Evolutionary conservation across 2,888 invertebrate species (phyloP), one percentile per base, ranked within the genome.

Genomic region (Leptinotarsa peninsularis): DNA sequence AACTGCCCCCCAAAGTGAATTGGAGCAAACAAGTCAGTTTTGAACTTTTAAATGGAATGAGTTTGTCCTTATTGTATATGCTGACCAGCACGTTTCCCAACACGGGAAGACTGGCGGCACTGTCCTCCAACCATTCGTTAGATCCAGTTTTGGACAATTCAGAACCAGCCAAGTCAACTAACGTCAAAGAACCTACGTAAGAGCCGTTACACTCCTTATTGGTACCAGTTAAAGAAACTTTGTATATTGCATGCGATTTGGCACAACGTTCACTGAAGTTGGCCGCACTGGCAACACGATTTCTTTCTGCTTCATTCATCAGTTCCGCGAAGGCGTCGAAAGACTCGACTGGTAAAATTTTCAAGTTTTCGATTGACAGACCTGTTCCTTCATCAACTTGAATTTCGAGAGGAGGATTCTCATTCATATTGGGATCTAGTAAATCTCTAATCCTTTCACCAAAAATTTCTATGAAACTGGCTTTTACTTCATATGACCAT

Each of bases 1-100:
- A 96, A 87, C 96, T 97, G 1, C 97, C 97, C 10, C 97, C 97
- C 14, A 98, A 90, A 78, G 94, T 94, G 17, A 96, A 96, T 92
- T 96, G 96, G 73, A 98, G 88, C 27, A 97, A 89, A 88, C 95
- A 95, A 0, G 98, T 98, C 21, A 98, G 89, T 86, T 97, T 97
- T 0, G 96, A 96, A 88, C 97, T 95, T 72, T 97, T 91, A 86
- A 96, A 98, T 0, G 97, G 97, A 68, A 98, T 91, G 85, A 97
- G 95, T 71, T 92, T 91, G 79, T 95, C 94, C 89, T 96, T 96
- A 78, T 95, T 94, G 68, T 94, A 91, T 67, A 97, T 89, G 0
- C 96, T 95, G 85, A 96, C 88, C 82, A 96, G 95, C 0, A 96
- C 96, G 81, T 93, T 95, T 5, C 95, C 94, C 66, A 96, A 89